Evolutionary conservation across 2,888 invertebrate species (phyloP), one percentile per base, ranked within the genome.

Genomic region (Lamellibrachia columna): DNA sequence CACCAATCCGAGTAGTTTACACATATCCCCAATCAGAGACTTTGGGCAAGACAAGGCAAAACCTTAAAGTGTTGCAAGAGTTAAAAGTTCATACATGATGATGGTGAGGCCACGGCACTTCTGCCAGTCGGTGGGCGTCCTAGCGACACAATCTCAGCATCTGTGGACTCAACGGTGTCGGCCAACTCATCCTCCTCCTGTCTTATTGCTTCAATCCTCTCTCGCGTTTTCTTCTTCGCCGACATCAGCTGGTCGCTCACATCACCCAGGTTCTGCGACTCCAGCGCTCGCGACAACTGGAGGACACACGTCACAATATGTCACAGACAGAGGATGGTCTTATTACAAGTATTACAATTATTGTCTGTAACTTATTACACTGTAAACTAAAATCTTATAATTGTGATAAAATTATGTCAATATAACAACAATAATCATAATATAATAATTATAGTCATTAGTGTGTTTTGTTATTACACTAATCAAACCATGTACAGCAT

Each of bases 141-240:
- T n/a, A 22, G 75, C n/a, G 75, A 75, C 91, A 91, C 28, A 11
- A 91, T n/a, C 91, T 91, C 52, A 28, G 52, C 91, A n/a, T 91
- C 91, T 22, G 53, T 53, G 15, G 91, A 91, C 52, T 53, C 52
- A 11, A 91, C 52, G 1, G 52, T 91, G 11, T 91, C 52, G 28
- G 91, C 52, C 2, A 91, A 40, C 91, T 53, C 52, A 52, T 52
- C 52, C 52, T 91, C 91, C 52, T 91, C 52, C 91, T 91, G 91
- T 91, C 22, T 91, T 40, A 3, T 91, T 40, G 52, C 91, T 7
- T 75, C 75, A 4, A 75, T 75, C 75, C 75, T 75, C 75, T 75
- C 75, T 75, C 75, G 15, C 75, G 93, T 91, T 52, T 53, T 90
- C 53, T 75, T 91, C 53, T 93, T 93, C 52, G 92, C 91, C 7